Base-by-base conservation (phyloP, 30 jellyfish, hydroid and myxozoan genomes). In the Aurelia coerulea region DNA sequence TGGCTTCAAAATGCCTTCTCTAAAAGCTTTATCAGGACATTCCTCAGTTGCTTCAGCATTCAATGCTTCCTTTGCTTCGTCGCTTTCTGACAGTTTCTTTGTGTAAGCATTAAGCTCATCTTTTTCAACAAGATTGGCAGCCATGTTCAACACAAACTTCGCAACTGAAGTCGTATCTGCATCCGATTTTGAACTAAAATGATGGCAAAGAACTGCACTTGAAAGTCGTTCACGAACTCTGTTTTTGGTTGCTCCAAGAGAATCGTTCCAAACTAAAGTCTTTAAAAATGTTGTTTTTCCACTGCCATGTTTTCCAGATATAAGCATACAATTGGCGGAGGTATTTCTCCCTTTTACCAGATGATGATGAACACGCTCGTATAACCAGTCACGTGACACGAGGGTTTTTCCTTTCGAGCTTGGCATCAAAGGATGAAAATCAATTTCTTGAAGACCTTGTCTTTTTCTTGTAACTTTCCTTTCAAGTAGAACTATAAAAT, bases 221-320 rank as follows among this genome's bases (percentile, higher is more conserved):
- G 89, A 33, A 37, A 87, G 32, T 19, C 78, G 42, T 54, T 87
- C 90, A 2, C 96, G 83, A 39, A 64, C 65, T 17, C 86, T 39
- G 34, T 17, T 69, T 46, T 78, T 77, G 4, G 78, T 72, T 42
- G 37, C 76, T 23, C 90, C 69, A 29, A 63, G 59, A 17, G 78
- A 60, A 46, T 83, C 92, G 59, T 74, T 77, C 96, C 96, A 87
- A 12, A 87, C 78, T 11, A 87, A 17, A 13, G 85, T 72, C 23
- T 67, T 67, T 4, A 87, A 76, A 67, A 76, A 87, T 10, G 96
- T 74, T 1, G 96, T 75, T 56, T 77, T 87, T 17, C 96, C 96
- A 31, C 89, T 76, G 9, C 96, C 96, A 73, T 56, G 74, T 2
- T 80, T 54, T 8, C 90, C 96, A 33, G 70, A 49, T 23, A 87